Conservation (phyloP, 2,888 invertebrate genomes). For the Thymelicus acteon region DNA sequence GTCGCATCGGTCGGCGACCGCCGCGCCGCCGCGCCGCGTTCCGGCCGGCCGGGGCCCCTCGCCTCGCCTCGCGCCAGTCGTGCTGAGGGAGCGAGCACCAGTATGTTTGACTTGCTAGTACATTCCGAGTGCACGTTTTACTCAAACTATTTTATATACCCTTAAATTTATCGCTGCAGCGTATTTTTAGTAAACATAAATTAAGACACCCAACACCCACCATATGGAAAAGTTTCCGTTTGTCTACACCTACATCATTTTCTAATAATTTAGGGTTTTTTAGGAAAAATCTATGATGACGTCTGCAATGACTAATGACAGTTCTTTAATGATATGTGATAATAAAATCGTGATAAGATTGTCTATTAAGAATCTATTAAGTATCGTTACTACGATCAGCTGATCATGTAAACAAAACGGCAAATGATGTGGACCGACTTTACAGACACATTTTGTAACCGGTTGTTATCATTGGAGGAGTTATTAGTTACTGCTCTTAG, state of each 20-base stretch:
- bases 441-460: neutral
- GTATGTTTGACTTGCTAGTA: slow-evolving; percentile 45
- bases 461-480: neutral
- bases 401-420: slow-evolving; percentile 78
- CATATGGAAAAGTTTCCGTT: neutral
- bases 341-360: neutral
- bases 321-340: neutral
- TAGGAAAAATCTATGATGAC: too few species aligned
- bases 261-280: too few species aligned
- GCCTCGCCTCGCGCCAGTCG: slow-evolving; percentile 49
- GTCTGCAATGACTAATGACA: too few species aligned
- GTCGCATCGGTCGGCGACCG: slow-evolving; percentile 75
- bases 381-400: slow-evolving; percentile 72
- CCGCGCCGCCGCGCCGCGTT: slow-evolving; percentile 63
- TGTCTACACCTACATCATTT: neutral
- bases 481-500: neutral
- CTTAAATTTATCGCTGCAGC: neutral
- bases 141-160: slow-evolving; percentile 17
- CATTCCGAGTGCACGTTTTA: slow-evolving; percentile 38
- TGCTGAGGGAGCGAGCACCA: slow-evolving; percentile 39
- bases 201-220: neutral
- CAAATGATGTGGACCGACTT: slow-evolving; percentile 6
- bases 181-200: neutral
- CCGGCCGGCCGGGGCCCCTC: slow-evolving; percentile 48
- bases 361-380: slow-evolving; percentile 53